phyloP scores from a whole-genome alignment of 2,888 invertebrate genomes.

The Caenorhabditis becei region DNA sequence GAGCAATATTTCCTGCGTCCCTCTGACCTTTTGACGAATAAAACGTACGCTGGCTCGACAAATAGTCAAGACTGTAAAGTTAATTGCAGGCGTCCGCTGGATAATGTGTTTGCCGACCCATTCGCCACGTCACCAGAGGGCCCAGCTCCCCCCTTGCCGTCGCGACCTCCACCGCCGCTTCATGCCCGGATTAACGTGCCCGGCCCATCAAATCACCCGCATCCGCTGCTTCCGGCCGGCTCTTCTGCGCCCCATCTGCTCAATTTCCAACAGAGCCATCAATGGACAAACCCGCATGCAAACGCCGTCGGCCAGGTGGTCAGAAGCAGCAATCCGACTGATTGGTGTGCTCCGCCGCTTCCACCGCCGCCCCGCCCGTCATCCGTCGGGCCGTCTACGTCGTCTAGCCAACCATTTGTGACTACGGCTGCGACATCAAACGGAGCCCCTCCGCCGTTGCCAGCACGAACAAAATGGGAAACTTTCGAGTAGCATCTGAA shows the following conservation, averaged over 20 bases:
- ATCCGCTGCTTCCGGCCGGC: slow-evolving; percentile 21
- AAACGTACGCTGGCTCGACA: slow-evolving; percentile 7
- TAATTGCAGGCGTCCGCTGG: slow-evolving; percentile 5
- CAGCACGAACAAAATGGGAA: slow-evolving; percentile 29
- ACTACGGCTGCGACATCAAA: background rate
- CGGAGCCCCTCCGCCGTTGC: slow-evolving; percentile 5
- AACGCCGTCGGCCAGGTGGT: background rate
- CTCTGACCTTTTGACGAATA: slow-evolving; percentile 10
- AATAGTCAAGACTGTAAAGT: background rate
- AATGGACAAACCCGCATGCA: slow-evolving; percentile 17
- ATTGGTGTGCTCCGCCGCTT: slow-evolving; percentile 28
- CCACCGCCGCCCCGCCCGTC: slow-evolving; percentile 35
- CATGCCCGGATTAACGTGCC: slow-evolving; percentile 28
- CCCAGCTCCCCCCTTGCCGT: slow-evolving; percentile 41
- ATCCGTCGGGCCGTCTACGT: slow-evolving; percentile 43
- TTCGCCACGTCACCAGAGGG: slow-evolving; percentile 51
- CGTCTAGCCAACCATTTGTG: slow-evolving; percentile 18
- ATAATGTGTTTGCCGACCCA: slow-evolving; percentile 42
- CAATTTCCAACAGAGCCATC: slow-evolving; percentile 31
- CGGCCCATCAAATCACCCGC: background rate
- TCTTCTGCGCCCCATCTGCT: slow-evolving; percentile 52
- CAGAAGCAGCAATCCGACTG: background rate
- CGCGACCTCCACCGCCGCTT: slow-evolving; percentile 43
- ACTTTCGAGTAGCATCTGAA: slow-evolving; percentile 23
- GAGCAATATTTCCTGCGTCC: slow-evolving; percentile 44